phyloP scores from a whole-genome alignment of 2,113 vertebrate genomes.

The Pithys albifrons region DNA sequence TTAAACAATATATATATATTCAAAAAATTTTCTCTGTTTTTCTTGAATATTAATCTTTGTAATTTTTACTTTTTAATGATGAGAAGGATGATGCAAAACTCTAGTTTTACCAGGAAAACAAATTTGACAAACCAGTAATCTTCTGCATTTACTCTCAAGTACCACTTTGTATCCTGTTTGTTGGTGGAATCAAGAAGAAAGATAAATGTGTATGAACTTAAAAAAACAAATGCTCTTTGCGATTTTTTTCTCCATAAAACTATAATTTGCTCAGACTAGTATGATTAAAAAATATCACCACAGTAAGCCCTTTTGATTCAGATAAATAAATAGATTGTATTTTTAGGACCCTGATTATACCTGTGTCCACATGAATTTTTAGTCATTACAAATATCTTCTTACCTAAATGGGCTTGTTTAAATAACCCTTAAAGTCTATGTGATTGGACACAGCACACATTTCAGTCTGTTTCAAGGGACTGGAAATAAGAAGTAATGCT shows the following conservation, averaged over 20 bases:
- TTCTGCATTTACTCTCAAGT: background rate
- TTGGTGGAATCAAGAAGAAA: background rate
- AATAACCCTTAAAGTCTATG: background rate
- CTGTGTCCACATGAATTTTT: background rate
- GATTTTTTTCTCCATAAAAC: background rate
- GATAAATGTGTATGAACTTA: background rate
- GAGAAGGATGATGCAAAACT: background rate
- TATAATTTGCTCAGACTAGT: background rate
- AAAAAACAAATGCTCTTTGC: background rate
- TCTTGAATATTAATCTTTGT: background rate
- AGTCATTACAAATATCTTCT: background rate
- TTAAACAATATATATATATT: background rate
- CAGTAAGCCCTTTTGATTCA: background rate
- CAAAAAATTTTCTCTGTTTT: background rate
- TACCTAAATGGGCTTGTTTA: background rate
- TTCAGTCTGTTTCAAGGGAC: background rate
- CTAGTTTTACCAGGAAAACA: background rate
- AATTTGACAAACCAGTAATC: background rate
- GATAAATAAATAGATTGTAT: background rate
- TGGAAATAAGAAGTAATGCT: background rate
- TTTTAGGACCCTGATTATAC: background rate
- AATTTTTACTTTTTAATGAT: background rate
- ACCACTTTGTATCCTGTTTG: background rate
- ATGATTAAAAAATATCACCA: background rate
- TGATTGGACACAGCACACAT: background rate